Base-by-base conservation (phyloP, 2,797 vertebrate species). In the Holocentrus rufus region DNA sequence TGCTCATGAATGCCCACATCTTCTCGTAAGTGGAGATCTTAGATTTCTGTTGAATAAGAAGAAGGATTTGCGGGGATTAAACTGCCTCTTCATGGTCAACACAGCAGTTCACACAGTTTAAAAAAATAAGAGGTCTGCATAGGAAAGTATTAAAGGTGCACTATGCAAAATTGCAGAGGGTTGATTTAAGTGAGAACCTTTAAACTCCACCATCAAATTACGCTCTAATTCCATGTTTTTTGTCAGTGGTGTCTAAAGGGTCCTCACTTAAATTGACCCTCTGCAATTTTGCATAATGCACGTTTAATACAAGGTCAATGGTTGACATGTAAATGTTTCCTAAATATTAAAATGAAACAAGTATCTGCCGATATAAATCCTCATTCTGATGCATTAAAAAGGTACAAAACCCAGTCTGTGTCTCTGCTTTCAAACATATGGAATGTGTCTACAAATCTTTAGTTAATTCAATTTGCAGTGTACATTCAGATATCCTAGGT, bases 1-100 rank as follows among this genome's bases (percentile, higher is more conserved):
- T 97, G 93, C 96, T 98, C 98, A 99, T 99, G 87, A 99, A 98
- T 0, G 97, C 97, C 98, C 98, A 99, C 98, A 99, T 99, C 90
- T 99, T 99, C 91, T 99, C 98, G 7, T 99, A 99, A 0, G 97
- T 99, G 0, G 98, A 98, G 87, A 99, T 99, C 79, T 96, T 98
- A 1, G 98, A 99, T 95, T 99, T 99, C 98, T 99, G 92, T 71
- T 77, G 63, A 74, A 61, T 57, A n/a, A 78, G 23, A 80, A 83
- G 64, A 0, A 7, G 20, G 30, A 73, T 80, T 59, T 63, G 23
- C 62, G 22, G 18, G 30, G 7, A 27, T 79, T 54, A 65, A 52
- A 73, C 20, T 18, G 0, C 1, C 7, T 58, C 0, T 47, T 14
- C 1, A 23, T 62, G 23, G 15, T 46, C 44, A 72, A 62, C 31